Base-by-base conservation (phyloP, 30 jellyfish, hydroid and myxozoan species). In the Hydra vulgaris region DNA sequence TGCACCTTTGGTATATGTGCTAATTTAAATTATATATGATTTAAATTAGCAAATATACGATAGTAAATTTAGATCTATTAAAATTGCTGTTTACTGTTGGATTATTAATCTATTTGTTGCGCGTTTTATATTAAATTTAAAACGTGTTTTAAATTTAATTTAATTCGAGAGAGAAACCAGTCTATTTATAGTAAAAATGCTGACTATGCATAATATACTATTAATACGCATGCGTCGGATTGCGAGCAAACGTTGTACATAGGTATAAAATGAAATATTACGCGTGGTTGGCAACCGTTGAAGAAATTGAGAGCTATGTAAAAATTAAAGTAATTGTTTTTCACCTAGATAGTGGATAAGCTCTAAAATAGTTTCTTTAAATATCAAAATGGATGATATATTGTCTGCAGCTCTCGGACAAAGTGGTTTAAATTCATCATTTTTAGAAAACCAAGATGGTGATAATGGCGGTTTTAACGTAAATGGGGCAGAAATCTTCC, bases 381-480 rank as follows among this genome's bases (percentile, higher is more conserved):
- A 18, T 23, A 71, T 21, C 52, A 70, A 15, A 22, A 81, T 81
- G 89, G 89, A 91, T 79, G 98, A 91, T 78, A 83, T 91, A 27
- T 95, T 91, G 52, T 91, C 98, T 21, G 98, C 98, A 68, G 98
- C 98, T 26, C 88, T 91, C 20, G 98, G 98, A 21, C 96, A 91
- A 81, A 91, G 98, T 83, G 98, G 98, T 22, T 81, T 91, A 53
- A 79, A 74, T 55, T 83, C 85, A 27, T 83, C 82, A 67, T 79
- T 87, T 75, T 72, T 85, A 26, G 96, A 81, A 40, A 95, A 91
- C 53, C 92, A 82, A 79, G 95, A 86, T 74, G 92, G 56, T 24
- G 72, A 72, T 73, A 76, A 71, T 70, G 88, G 85, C 15, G 88
- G 88, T 21, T 73, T 74, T 78, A 83, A 88, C 12, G 84, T 74